Conservation (phyloP, 2,113 vertebrate species). For the Saiga tatarica region DNA sequence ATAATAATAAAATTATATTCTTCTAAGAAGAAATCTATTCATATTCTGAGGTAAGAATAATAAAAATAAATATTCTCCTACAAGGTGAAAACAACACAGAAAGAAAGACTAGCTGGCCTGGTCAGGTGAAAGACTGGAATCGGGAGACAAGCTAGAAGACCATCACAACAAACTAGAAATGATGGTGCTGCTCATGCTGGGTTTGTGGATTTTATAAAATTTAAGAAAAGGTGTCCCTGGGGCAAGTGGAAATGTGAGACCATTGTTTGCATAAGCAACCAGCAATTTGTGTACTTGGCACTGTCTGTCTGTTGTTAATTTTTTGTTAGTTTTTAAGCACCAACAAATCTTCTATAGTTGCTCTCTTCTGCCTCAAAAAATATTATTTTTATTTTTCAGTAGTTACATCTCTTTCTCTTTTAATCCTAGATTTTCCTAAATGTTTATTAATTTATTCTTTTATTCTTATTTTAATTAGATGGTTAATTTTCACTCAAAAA, state of each 20-base stretch:
- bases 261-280: neutral
- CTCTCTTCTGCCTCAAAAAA: conserved; percentile 6
- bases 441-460: neutral
- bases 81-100: neutral
- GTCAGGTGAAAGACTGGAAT: neutral
- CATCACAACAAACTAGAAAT: neutral
- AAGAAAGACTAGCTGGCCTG: neutral
- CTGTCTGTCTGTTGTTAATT: neutral
- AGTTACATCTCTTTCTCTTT: neutral
- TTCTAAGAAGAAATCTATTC: no score
- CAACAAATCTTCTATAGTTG: neutral
- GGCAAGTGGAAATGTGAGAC: neutral
- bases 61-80: neutral
- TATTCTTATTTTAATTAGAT: neutral
- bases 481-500: conserved; percentile 17
- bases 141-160: neutral
- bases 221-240: neutral
- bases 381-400: neutral
- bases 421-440: neutral
- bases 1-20: neutral
- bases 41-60: no score
- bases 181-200: neutral
- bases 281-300: neutral
- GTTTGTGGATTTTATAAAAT: neutral
- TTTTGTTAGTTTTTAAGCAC: conserved; percentile 18